These are phyloP conservation scores for Branchinecta lindahli DNA, from an alignment of 1,140 invertebrate species.

Conservation along the genomic window DNA sequence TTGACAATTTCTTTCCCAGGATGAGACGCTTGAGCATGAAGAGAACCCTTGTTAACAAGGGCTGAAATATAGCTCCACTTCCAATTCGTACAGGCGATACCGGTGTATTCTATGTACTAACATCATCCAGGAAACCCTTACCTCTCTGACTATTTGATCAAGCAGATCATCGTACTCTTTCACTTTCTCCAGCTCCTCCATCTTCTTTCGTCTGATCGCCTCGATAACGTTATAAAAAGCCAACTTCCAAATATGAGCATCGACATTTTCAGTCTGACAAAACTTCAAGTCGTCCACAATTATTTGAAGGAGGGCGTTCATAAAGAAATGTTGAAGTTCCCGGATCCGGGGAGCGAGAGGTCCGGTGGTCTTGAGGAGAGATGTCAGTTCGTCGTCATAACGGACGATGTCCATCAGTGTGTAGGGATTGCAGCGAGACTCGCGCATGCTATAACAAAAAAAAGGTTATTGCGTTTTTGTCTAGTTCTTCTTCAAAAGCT, in stretches of 20 bases:
- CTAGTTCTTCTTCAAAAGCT: no score
- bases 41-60: no score
- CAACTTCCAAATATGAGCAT: slow-evolving; percentile 81
- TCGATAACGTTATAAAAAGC: slow-evolving; percentile 83
- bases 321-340: slow-evolving; percentile 36
- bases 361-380: neutral
- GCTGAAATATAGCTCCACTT: no score
- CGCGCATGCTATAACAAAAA: neutral
- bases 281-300: slow-evolving; percentile 69
- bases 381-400: neutral
- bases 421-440: neutral
- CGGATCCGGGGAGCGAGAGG: neutral
- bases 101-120: no score
- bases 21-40: no score
- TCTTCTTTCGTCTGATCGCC: slow-evolving; percentile 48
- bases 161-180: slow-evolving; percentile 48
- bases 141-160: slow-evolving; percentile 56
- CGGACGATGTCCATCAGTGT: neutral
- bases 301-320: slow-evolving; percentile 53
- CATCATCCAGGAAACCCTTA: slow-evolving; percentile 22
- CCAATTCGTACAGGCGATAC: no score
- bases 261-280: slow-evolving; percentile 71
- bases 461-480: neutral
- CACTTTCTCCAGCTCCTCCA: slow-evolving; percentile 37
- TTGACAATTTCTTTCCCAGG: no score